Evolutionary conservation across 2,888 invertebrate species (phyloP), one percentile per base, ranked within the genome.

Genomic region (Mesorhabditis belari): DNA sequence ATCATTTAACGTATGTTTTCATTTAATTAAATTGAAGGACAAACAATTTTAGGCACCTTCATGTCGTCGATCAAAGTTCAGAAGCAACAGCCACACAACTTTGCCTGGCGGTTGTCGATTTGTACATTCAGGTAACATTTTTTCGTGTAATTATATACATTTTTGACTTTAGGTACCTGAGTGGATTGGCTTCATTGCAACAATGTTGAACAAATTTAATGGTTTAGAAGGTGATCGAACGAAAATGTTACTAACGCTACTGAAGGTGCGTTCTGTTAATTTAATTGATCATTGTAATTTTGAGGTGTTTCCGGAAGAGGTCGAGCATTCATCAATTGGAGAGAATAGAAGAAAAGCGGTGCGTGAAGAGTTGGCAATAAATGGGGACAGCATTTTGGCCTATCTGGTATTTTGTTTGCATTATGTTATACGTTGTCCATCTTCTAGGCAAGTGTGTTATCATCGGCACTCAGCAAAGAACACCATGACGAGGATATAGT

Each of bases 41-140:
- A 2, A 9, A 25, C 12, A 25, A 17, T 17, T 54, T 54, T 26
- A 19, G 27, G 25, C 27, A 19, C 9, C 23, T 25, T 17, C 26
- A 19, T 27, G 19, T 50, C 12, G 12, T 4, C 49, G 71, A 74
- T 25, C 60, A 61, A n/a, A 62, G 66, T 57, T 60, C 65, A 6
- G 73, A 71, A 56, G 87, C 90, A 21, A 93, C 94, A 71, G 88
- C 93, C 23, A 93, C 92, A 1, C 82, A 88, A 86, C 85, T 98
- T 57, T 91, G 92, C 78, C 83, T 96, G 63, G 94, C 95, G 1
- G 84, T 98, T 54, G 91, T 94, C 21, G 95, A 96, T 84, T 84
- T 98, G 70, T 90, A 92, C 4, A 85, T 98, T 57, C 90, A 95
- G 83, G 61, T 61, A 3, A 2, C 49, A 6, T 2, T 35, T 35